These are phyloP conservation scores for Calypte anna DNA, from an alignment of 2,113 vertebrate species.

Conservation along the genomic window DNA sequence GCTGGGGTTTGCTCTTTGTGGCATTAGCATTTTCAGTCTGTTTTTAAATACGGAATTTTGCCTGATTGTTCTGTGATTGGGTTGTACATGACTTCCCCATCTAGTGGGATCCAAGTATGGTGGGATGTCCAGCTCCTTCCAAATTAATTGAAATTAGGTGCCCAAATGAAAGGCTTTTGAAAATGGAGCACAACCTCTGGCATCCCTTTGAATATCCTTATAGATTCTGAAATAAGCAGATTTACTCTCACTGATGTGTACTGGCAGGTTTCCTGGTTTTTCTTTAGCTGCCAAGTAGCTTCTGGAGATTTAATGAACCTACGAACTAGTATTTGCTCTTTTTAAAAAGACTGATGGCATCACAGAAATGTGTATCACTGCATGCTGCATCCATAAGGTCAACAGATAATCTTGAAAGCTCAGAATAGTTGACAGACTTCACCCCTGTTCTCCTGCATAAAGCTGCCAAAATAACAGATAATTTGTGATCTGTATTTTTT, in stretches of 20 bases:
- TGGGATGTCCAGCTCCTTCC: not conserved
- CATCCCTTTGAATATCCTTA: not conserved
- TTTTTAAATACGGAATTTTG: fast-evolving
- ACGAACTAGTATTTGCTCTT: not conserved
- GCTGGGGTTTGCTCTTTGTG: not conserved
- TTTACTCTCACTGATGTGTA: not conserved
- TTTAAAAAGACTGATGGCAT: not conserved
- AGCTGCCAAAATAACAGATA: not conserved
- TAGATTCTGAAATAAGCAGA: not conserved
- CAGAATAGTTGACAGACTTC: not conserved
- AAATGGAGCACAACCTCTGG: not conserved
- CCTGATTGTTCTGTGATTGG: fast-evolving
- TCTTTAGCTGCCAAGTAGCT: not conserved
- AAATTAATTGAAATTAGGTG: not conserved
- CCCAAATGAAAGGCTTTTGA: not conserved
- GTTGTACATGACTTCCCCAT: fast-evolving
- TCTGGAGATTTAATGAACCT: not conserved
- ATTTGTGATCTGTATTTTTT: not conserved
- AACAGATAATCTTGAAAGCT: not conserved
- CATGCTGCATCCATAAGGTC: fast-evolving
- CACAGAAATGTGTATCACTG: not conserved
- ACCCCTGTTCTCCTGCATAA: not conserved
- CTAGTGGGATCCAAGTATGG: not conserved
- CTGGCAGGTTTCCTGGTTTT: not conserved
- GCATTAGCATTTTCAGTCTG: fast-evolving